Base-by-base conservation (phyloP, 2,797 vertebrate species). In the Lepilemur ruficaudatus region DNA sequence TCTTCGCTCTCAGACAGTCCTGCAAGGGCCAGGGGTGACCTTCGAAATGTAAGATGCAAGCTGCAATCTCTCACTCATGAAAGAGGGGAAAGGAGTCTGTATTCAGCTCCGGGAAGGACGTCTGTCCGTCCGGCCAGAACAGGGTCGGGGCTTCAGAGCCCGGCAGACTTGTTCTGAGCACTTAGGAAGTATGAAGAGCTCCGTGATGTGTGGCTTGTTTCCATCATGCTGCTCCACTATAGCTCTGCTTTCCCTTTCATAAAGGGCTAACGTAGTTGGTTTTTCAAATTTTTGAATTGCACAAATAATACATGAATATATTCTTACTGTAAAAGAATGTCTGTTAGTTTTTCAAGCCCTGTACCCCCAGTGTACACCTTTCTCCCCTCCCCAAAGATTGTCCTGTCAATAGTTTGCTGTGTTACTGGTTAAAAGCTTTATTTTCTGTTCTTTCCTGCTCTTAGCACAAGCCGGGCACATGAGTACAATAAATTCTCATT, bases 291-390 rank as follows among this genome's bases (percentile, higher is more conserved):
- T 94, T 81, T 48, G 11, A 95, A 75, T 89, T 50, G 14, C 5
- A 32, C 23, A 38, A 48, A 6, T 55, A 61, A 38, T 23, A 43
- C 35, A 46, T 8, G 38, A 52, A n/a, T 50, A 28, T 72, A 59
- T 73, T 76, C 61, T 22, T 80, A 17, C 35, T 32, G 0, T 65
- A 20, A 38, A 32, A 65, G 48, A 59, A 0, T 61, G 30, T 18
- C 3, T 79, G 48, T 76, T 48, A 70, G 5, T 17, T 84, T 89
- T 85, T 82, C 15, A 88, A 41, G 17, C 4, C 8, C 2, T 59
- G n/a, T 0, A 0, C 14, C 4, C 22, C 1, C 4, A 46, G 7
- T 23, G 30, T n/a, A 4, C n/a, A 14, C 11, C 11, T 10, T 84
- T 32, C 12, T 2, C 18, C 14, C 15, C 1, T 48, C 17, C 8